Percentiles rank a stretch among this genome's conserved stretches.
phyloP scores from a whole-genome alignment of 1,140 invertebrate species.

The Limonius californicus region DNA sequence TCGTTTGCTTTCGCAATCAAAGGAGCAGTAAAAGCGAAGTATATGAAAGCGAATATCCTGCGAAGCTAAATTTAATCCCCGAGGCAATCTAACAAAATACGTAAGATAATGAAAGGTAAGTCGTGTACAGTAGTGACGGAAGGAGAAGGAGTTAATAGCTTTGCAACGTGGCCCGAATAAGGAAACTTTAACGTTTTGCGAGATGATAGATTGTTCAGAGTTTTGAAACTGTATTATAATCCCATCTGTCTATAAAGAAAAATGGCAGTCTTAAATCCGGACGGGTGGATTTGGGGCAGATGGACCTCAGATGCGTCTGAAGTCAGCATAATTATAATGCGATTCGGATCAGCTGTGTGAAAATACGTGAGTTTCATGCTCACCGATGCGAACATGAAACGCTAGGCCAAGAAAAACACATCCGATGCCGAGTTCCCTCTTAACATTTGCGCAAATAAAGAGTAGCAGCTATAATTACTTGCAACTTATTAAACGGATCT shows the following conservation, averaged over 20 bases:
- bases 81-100: conserved; percentile 25
- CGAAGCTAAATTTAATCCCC: conserved; percentile 18
- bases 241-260: conserved; percentile 27
- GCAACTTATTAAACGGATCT: too few relatives aligned
- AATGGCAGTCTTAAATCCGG: conserved; percentile 19
- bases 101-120: conserved; percentile 28
- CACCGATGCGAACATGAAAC: neutral
- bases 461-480: too few relatives aligned
- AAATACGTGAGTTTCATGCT: neutral
- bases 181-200: conserved; percentile 25
- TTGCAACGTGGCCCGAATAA: conserved; percentile 28
- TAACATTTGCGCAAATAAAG: too few relatives aligned
- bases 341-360: neutral
- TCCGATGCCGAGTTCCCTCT: too few relatives aligned
- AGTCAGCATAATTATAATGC: conserved; percentile 13
- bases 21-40: conserved; percentile 3
- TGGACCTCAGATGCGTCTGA: conserved; percentile 7
- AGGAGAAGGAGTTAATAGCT: conserved; percentile 26
- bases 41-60: conserved; percentile 15
- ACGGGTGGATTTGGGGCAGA: conserved; percentile 3
- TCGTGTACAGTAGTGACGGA: conserved; percentile 14
- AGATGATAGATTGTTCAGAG: conserved; percentile 28
- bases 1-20: conserved; percentile 6
- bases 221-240: conserved; percentile 29
- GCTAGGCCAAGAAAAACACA: too few relatives aligned